Conservation (phyloP, 1,140 invertebrate genomes). For the Proctacanthus coquilletti region DNA sequence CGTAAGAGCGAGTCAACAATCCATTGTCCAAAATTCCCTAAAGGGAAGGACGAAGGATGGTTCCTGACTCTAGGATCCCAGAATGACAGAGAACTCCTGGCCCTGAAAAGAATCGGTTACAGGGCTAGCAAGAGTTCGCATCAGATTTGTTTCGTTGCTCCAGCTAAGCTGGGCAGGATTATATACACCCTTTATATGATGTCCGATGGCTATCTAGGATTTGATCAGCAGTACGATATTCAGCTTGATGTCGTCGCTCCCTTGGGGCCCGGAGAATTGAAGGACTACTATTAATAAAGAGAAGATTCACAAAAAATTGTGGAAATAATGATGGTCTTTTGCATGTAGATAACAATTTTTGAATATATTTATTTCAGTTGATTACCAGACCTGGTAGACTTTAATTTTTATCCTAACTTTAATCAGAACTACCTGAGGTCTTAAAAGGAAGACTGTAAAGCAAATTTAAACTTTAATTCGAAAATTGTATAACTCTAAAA, state of each 20-base stretch:
- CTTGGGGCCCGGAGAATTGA: too few species aligned
- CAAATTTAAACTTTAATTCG: too few species aligned
- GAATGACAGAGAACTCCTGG: conserved; percentile 57
- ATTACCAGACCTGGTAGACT: too few species aligned
- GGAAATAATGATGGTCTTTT: too few species aligned
- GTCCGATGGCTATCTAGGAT: conserved; percentile 86
- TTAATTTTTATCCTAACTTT: too few species aligned
- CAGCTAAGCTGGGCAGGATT: conserved; percentile 43
- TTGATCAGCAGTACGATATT: conserved; percentile 86
- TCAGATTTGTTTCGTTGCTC: conserved; percentile 28
- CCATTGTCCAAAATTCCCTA: conserved; percentile 71
- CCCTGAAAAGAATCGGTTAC: conserved; percentile 59
- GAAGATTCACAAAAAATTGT: too few species aligned
- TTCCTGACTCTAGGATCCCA: conserved; percentile 70
- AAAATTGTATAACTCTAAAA: too few species aligned
- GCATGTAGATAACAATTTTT: too few species aligned
- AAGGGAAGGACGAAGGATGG: conserved; percentile 93
- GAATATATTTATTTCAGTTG: too few species aligned
- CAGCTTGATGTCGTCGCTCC: conserved; percentile 44
- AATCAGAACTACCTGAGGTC: too few species aligned
- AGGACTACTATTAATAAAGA: too few species aligned
- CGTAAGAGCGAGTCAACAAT: conserved; percentile 32
- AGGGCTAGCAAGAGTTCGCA: conserved; percentile 30
- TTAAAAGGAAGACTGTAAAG: too few species aligned
- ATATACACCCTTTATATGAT: conserved; percentile 75